These are phyloP conservation scores for Nasonia giraulti DNA, from an alignment of 1,140 invertebrate species.

Conservation along the genomic window DNA sequence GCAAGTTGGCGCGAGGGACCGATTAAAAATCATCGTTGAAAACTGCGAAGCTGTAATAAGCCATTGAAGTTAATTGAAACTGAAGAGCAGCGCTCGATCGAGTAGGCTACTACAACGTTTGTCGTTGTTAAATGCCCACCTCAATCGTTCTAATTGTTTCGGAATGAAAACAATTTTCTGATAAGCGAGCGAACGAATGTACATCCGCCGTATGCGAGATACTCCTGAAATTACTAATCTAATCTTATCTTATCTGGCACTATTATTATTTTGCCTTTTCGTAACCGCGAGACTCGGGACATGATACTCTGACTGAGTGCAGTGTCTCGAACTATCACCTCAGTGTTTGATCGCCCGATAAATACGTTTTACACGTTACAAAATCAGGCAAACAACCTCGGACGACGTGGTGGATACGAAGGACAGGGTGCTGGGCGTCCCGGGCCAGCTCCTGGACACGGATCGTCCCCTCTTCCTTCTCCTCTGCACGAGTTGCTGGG, in stretches of 20 bases:
- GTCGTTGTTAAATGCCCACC: not conserved
- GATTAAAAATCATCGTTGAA: not conserved
- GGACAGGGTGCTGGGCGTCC: slow-evolving; percentile 67
- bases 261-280: not conserved
- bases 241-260: not conserved
- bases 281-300: not conserved
- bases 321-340: not conserved
- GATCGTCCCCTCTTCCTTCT: slow-evolving; percentile 60
- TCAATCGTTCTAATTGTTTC: not conserved
- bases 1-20: not conserved
- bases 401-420: slow-evolving; percentile 64
- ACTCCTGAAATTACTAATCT: not conserved
- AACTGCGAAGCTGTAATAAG: not conserved
- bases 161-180: not conserved
- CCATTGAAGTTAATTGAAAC: not conserved
- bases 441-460: slow-evolving; percentile 70
- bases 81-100: not conserved
- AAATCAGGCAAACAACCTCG: slow-evolving; percentile 61
- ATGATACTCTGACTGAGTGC: not conserved
- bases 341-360: too few species aligned
- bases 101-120: not conserved
- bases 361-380: too few species aligned
- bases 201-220: not conserved
- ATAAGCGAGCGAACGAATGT: not conserved
- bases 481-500: slow-evolving; percentile 10